Percentiles rank a stretch among this genome's conserved stretches.
Conservation (phyloP, 2,888 invertebrate genomes). For the Ophion ventricosus region DNA sequence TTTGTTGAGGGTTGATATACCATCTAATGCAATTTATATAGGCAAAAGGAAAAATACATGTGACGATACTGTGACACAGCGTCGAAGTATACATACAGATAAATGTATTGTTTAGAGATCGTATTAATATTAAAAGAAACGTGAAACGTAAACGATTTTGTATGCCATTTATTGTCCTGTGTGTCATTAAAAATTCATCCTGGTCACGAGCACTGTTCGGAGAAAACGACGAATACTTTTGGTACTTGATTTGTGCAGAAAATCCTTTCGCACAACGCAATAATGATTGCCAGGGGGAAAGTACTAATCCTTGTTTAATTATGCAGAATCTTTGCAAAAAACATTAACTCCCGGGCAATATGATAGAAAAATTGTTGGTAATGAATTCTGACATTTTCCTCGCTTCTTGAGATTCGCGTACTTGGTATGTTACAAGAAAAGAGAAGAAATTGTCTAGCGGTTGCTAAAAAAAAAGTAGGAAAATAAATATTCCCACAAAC, state of each 20-base stretch:
- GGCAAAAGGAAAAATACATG: constrained; percentile 48
- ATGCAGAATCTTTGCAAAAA: background rate
- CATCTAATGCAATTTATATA: constrained; percentile 65
- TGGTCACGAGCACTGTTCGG: background rate
- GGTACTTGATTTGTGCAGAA: background rate
- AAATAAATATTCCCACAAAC: background rate
- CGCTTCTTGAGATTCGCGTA: background rate
- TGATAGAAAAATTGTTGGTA: background rate
- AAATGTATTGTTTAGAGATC: constrained; percentile 59
- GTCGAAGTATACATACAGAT: constrained; percentile 60
- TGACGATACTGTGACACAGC: constrained; percentile 60
- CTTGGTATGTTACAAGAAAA: background rate
- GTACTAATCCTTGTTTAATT: background rate
- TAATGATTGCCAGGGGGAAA: background rate
- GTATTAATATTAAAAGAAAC: constrained; percentile 61
- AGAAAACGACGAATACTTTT: background rate
- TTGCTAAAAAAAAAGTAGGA: background rate
- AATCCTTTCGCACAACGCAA: background rate
- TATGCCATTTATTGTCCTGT: constrained; percentile 46
- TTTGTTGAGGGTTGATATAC: constrained; percentile 66
- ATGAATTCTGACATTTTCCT: background rate
- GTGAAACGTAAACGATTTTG: constrained; percentile 48
- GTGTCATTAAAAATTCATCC: background rate
- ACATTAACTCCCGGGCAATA: background rate
- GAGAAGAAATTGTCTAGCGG: too few species aligned